A percentile compares a stretch with the other conserved stretches of the same genome.
Conservation (phyloP, 2,888 invertebrate species). For the Stenotaenia linearis region DNA sequence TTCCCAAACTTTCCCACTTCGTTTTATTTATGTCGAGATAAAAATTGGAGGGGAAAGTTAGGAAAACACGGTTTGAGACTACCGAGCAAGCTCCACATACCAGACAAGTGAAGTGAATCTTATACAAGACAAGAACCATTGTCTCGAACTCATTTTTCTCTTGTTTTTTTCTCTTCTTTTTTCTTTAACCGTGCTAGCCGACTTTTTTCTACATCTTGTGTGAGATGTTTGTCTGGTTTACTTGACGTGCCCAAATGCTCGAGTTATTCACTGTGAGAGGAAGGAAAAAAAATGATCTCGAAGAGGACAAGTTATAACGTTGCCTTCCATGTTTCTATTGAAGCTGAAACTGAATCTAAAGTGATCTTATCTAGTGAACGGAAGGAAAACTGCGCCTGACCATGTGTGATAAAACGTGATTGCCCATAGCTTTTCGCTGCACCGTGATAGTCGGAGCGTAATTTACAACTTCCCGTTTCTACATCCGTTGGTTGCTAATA, state of each 20-base stretch:
- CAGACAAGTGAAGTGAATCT: neutral
- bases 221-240: neutral
- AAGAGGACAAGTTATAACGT: neutral
- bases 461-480: constrained; percentile 17
- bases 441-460: constrained; percentile 6
- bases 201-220: neutral
- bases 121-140: neutral
- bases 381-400: constrained; percentile 10
- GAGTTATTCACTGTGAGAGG: neutral
- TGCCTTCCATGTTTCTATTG: constrained; percentile 8
- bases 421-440: constrained; percentile 8
- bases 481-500: constrained; percentile 15
- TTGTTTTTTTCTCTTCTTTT: neutral
- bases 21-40: no score
- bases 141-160: neutral
- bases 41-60: neutral
- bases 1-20: no score
- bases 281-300: neutral
- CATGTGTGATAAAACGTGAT: constrained; percentile 17
- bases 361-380: constrained; percentile 9
- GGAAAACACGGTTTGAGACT: neutral
- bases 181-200: neutral
- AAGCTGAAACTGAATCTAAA: constrained; percentile 24
- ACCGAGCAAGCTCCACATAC: neutral
- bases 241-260: constrained; percentile 3